Evolutionary conservation across 2,113 vertebrate species (phyloP).

Genomic region (Sitta europaea): DNA sequence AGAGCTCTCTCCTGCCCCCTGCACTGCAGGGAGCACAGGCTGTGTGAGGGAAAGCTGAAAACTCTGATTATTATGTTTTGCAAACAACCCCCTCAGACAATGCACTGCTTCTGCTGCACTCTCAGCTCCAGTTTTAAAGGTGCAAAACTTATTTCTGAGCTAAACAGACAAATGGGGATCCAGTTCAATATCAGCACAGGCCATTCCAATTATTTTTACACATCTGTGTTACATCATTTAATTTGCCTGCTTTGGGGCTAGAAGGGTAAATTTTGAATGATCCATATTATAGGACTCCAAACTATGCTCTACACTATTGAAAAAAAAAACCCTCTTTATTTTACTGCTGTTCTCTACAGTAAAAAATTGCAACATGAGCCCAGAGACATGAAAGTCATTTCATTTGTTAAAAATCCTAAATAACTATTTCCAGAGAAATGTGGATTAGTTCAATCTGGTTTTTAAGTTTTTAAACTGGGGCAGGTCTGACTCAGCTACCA

Average conservation of each 20-base stretch:
- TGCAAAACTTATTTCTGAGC: too few relatives aligned
- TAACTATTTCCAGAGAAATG: neutral
- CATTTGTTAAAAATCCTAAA: neutral
- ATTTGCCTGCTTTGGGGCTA: neutral
- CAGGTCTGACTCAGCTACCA: neutral
- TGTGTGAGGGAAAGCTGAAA: too few relatives aligned
- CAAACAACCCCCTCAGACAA: too few relatives aligned
- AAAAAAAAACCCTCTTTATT: neutral
- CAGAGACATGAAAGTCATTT: neutral
- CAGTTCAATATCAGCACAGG: too few relatives aligned
- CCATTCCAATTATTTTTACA: too few relatives aligned
- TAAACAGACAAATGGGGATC: too few relatives aligned
- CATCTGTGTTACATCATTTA: neutral
- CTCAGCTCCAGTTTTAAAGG: too few relatives aligned
- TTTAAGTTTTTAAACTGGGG: neutral
- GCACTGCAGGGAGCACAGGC: too few relatives aligned
- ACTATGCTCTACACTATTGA: neutral
- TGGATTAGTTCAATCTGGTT: neutral
- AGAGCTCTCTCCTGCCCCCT: too few relatives aligned
- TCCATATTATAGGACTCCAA: neutral
- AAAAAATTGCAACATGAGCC: neutral
- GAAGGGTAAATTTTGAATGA: neutral
- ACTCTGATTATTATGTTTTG: too few relatives aligned
- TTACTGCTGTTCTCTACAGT: neutral
- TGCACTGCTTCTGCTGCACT: too few relatives aligned